Conservation (phyloP, 2,113 vertebrate genomes). For the Oxygymnocypris stewartii region DNA sequence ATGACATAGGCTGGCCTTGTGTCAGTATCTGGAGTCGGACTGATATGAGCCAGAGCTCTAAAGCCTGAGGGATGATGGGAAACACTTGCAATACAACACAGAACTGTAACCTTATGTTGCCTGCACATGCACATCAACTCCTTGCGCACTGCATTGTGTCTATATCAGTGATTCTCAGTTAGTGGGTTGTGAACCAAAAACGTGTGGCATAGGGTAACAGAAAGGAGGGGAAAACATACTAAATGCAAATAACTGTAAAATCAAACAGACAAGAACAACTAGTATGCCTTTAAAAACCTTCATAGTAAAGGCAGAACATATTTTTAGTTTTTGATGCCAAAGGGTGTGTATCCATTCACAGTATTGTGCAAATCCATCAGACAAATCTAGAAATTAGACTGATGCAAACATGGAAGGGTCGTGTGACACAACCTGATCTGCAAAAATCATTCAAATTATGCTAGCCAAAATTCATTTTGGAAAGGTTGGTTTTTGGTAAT, state of each 20-base stretch:
- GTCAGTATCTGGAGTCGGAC: background rate
- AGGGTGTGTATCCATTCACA: background rate
- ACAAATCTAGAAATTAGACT: background rate
- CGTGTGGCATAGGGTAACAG: background rate
- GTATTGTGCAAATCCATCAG: background rate
- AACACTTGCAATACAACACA: slow-evolving; percentile 4
- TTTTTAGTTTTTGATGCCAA: background rate
- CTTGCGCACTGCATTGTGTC: background rate
- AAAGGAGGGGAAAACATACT: background rate
- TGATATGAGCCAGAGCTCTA: background rate
- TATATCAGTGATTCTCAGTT: background rate
- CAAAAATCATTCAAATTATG: background rate
- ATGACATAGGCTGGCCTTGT: background rate
- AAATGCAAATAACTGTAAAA: background rate
- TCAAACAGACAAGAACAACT: background rate
- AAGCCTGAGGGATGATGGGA: background rate
- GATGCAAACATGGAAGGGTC: background rate
- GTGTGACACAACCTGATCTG: background rate
- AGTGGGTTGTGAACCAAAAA: background rate
- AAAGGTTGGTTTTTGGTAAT: background rate
- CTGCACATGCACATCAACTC: background rate
- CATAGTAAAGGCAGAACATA: background rate
- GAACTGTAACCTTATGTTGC: slow-evolving; percentile 9
- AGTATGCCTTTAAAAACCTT: background rate
- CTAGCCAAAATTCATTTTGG: background rate